Percentiles rank a stretch among this genome's conserved stretches.
Conservation (phyloP, 2,797 vertebrate species). For the Adrianichthys oophorus region DNA sequence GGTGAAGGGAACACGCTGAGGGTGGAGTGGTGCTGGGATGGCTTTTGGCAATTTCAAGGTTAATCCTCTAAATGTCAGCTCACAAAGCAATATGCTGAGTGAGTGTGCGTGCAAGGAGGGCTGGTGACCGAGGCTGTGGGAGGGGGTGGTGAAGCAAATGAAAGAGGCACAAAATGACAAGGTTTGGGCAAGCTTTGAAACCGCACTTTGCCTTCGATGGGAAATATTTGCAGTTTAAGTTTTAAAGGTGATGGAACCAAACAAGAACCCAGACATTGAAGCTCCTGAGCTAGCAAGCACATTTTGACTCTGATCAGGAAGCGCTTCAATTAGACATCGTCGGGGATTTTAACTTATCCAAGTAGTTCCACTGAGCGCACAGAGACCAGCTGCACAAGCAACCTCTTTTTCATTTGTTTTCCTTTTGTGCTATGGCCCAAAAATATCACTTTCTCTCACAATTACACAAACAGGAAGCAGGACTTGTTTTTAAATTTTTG, state of each 20-base stretch:
- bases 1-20: slow-evolving; percentile 23
- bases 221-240: slow-evolving; percentile 12
- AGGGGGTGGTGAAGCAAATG: slow-evolving; percentile 30
- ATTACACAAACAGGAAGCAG: too few species aligned
- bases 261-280: too few species aligned
- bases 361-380: not conserved
- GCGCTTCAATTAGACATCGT: too few species aligned
- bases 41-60: slow-evolving; percentile 70
- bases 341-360: too few species aligned
- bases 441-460: too few species aligned
- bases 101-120: slow-evolving; percentile 31
- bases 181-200: slow-evolving; percentile 21
- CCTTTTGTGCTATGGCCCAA: too few species aligned
- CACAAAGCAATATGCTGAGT: slow-evolving; percentile 70
- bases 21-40: slow-evolving; percentile 43
- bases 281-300: too few species aligned
- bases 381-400: not conserved
- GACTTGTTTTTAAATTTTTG: too few species aligned
- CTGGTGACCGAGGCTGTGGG: slow-evolving; percentile 21
- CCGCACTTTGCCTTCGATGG: slow-evolving; percentile 8
- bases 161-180: slow-evolving; percentile 26
- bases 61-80: slow-evolving; percentile 75
- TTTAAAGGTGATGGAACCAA: too few species aligned
- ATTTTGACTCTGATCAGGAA: too few species aligned
- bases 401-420: too few species aligned